Percentiles rank a stretch among this genome's conserved stretches.
Conservation (phyloP, 2,797 vertebrate species). For the Mustela erminea region DNA sequence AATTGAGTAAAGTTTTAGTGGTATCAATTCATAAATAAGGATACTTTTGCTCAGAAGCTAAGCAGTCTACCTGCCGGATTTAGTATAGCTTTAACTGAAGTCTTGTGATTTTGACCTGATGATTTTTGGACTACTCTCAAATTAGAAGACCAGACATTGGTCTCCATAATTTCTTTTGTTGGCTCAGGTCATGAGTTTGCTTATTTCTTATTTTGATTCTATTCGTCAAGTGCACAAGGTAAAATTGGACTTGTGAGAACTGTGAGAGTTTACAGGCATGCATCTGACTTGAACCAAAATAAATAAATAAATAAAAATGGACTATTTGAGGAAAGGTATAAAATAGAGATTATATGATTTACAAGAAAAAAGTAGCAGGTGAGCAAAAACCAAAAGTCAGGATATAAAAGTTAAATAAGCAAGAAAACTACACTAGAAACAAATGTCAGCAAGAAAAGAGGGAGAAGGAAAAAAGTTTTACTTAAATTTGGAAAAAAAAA, state of each 20-base stretch:
- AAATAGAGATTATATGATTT: not conserved
- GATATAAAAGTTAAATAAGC: not conserved
- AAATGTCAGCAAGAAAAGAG: not conserved
- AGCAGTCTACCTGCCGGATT: not conserved
- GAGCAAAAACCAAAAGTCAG: not conserved
- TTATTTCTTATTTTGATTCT: not conserved
- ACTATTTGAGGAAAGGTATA: not conserved
- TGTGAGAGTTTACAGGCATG: not conserved
- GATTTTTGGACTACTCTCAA: not conserved
- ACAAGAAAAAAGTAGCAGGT: not conserved
- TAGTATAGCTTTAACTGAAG: not conserved
- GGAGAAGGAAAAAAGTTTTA: not conserved
- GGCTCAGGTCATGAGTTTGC: not conserved
- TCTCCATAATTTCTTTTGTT: not conserved
- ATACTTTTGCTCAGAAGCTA: not conserved
- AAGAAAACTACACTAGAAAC: not conserved
- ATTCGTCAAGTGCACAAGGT: not conserved
- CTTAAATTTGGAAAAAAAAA: slow-evolving; percentile 28
- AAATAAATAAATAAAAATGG: not conserved
- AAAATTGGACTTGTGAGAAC: not conserved
- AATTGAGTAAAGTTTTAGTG: not conserved
- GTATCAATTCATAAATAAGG: not conserved
- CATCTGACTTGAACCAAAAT: not conserved
- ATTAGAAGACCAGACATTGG: not conserved
- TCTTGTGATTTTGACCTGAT: not conserved